Conservation (phyloP, 2,888 invertebrate genomes). For the Bugulina stolonifera region DNA sequence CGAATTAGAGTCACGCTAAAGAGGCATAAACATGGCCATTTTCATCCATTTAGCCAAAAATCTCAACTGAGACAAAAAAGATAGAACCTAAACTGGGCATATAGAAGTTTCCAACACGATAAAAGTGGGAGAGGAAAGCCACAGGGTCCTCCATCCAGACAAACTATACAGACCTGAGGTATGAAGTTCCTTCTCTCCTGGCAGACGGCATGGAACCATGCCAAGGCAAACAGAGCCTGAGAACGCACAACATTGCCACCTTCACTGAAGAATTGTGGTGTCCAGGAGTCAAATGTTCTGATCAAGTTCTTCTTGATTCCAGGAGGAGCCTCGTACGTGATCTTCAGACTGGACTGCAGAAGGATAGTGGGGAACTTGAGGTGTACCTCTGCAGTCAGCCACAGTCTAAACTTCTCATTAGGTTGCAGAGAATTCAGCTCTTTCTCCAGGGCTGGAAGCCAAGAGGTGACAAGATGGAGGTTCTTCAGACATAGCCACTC, state of each 20-base stretch:
- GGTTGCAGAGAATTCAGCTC: slow-evolving; percentile 58
- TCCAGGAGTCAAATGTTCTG: slow-evolving; percentile 69
- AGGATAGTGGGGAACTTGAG: slow-evolving; percentile 68
- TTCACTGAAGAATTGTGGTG: slow-evolving; percentile 53
- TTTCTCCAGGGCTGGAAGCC: slow-evolving; percentile 67
- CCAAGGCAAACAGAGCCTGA: slow-evolving; percentile 67
- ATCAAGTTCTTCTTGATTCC: slow-evolving; percentile 77
- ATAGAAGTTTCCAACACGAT: too few species aligned
- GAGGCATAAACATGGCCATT: too few species aligned
- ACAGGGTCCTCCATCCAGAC: too few species aligned
- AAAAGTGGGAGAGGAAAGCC: too few species aligned
- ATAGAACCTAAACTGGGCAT: too few species aligned
- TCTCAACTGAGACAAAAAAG: too few species aligned
- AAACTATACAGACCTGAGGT: slow-evolving; percentile 63
- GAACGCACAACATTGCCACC: slow-evolving; percentile 46
- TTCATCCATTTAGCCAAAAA: too few species aligned
- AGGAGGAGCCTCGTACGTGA: slow-evolving; percentile 76
- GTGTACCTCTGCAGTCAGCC: slow-evolving; percentile 81
- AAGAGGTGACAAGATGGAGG: slow-evolving; percentile 68
- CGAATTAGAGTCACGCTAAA: too few species aligned
- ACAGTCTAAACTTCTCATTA: slow-evolving; percentile 64
- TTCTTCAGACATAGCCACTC: slow-evolving; percentile 76
- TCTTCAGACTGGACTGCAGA: slow-evolving; percentile 70
- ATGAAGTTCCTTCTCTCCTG: slow-evolving; percentile 83
- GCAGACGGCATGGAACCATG: slow-evolving; percentile 81